phyloP scores from a whole-genome alignment of 1,140 invertebrate genomes.

The Macrotrachela quadricornifera region DNA sequence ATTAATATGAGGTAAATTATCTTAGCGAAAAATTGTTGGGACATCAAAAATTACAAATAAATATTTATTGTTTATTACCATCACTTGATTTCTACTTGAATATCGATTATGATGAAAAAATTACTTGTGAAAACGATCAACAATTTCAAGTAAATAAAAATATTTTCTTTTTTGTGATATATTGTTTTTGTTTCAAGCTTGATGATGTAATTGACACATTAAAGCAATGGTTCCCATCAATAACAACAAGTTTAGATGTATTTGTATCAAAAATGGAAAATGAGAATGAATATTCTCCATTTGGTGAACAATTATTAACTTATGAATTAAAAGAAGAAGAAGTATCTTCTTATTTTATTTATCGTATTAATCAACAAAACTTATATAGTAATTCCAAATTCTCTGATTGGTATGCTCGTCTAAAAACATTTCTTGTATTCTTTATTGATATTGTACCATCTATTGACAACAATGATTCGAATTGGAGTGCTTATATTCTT shows the following conservation, averaged over 20 bases:
- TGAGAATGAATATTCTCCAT: background rate
- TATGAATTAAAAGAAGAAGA: background rate
- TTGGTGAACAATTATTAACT: background rate
- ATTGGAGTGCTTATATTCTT: slow-evolving; percentile 47
- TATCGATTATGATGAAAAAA: background rate
- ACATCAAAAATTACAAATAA: background rate
- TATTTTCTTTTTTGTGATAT: too few species aligned
- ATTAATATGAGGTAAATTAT: too few species aligned
- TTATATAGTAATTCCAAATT: slow-evolving; percentile 42
- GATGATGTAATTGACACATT: background rate
- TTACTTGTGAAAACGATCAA: too few species aligned
- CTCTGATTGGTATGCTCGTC: slow-evolving; percentile 49
- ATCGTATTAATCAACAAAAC: slow-evolving; percentile 33
- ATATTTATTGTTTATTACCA: background rate
- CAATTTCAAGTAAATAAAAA: too few species aligned
- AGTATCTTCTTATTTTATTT: background rate
- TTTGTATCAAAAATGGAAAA: background rate
- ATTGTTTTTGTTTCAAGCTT: background rate
- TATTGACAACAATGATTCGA: slow-evolving; percentile 70
- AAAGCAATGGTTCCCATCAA: background rate
- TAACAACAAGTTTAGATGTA: background rate
- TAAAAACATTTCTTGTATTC: slow-evolving; percentile 78
- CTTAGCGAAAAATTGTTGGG: background rate
- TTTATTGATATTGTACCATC: slow-evolving; percentile 68
- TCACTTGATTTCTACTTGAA: background rate